Evolutionary conservation across 2,888 invertebrate genomes (phyloP).

Genomic region (Panzeria rudis): DNA sequence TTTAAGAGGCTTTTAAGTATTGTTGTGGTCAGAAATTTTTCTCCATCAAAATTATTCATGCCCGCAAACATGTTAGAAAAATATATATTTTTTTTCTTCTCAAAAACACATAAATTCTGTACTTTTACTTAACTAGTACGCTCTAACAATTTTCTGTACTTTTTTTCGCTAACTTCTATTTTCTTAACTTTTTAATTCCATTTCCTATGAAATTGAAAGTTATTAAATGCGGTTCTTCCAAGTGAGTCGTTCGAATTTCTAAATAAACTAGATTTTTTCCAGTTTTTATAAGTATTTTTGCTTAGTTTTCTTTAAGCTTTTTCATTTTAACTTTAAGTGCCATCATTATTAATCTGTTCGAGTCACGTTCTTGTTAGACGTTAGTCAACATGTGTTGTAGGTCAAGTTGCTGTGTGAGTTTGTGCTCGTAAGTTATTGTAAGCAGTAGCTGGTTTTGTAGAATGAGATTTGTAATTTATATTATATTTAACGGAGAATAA

Average conservation of each 20-base stretch:
- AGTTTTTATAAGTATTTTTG: neutral
- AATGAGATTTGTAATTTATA: neutral
- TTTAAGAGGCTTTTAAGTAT: too few relatives aligned
- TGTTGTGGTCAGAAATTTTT: neutral
- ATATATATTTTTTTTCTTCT: neutral
- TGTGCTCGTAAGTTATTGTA: conserved; percentile 2
- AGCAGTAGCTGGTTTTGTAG: neutral
- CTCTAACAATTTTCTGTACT: neutral
- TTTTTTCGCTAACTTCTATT: neutral
- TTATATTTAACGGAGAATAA: neutral
- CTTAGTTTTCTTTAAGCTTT: neutral
- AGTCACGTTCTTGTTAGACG: conserved; percentile 48
- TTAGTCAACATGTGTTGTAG: conserved; percentile 37
- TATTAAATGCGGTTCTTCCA: conserved; percentile 18
- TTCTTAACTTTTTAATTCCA: neutral
- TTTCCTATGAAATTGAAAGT: conserved; percentile 57
- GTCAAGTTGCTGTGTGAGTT: conserved; percentile 28
- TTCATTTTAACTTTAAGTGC: conserved; percentile 3
- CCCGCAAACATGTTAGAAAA: neutral
- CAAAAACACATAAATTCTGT: neutral
- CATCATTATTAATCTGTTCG: conserved; percentile 9
- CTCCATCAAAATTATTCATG: neutral
- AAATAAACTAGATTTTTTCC: neutral
- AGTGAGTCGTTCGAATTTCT: neutral
- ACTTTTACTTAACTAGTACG: neutral